Evolutionary conservation across 2,797 vertebrate genomes (phyloP), one percentile per base, ranked within the genome.

Genomic region (Rousettus madagascariensis): DNA sequence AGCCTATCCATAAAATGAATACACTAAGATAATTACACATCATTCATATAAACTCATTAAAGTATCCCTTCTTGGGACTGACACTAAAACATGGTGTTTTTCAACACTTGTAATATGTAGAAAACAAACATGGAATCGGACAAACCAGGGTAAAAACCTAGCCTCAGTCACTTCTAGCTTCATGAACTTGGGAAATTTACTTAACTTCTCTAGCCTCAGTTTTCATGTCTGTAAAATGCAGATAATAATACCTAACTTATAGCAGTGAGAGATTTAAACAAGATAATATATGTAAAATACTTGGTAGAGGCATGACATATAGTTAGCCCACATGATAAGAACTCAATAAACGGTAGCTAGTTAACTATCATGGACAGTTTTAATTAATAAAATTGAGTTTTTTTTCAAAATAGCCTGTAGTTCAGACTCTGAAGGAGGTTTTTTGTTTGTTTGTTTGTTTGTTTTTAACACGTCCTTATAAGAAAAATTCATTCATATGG

Each of bases 351-450:
- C 53, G 51, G 72, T 77, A 96, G 77, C 83, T 91, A 75, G 80
- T 80, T 95, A 96, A 94, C 93, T 86, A 95, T 75, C 78, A 95
- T 90, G 19, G 72, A 43, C 84, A 77, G 28, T 86, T 96, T 92
- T 96, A 97, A 95, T 96, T 95, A 91, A 96, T 95, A 94, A 97
- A 97, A 97, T 93, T 96, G 86, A 96, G 55, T 10, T 10, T 46
- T 46, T 86, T 79, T 95, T 94, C 75, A 61, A 93, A 96, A 71
- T 86, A 93, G 79, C 90, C 83, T 87, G 38, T 93, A 95, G 87
- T 90, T 96, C 83, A 92, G 74, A 61, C n/a, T 94, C 79, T 69
- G 77, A 90, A 71, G 82, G 36, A 95, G 41, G 69, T 85, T 96
- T 95, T 38, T 33, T 33, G 33, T 33, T 33, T 33, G n/a, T n/a